Percentiles rank a stretch among this genome's conserved stretches.
Conservation (phyloP, 30 jellyfish, hydroid and myxozoan species). For the Aurelia coerulea region DNA sequence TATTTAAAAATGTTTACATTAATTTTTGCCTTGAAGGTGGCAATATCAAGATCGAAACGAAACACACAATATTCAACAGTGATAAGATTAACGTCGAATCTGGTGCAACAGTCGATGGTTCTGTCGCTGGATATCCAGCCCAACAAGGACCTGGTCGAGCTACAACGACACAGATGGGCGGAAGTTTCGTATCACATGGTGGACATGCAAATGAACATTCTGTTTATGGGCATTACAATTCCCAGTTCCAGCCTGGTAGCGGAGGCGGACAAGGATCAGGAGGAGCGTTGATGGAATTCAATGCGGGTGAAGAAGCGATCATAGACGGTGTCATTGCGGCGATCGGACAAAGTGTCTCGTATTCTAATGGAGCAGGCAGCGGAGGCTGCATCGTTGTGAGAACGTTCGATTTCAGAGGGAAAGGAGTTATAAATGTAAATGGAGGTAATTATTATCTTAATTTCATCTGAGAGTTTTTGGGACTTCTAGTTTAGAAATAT, state of each 20-base stretch:
- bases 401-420: conserved; percentile 51
- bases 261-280: conserved; percentile 75
- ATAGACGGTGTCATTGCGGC: conserved; percentile 36
- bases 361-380: conserved; percentile 62
- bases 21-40: conserved; percentile 36
- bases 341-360: conserved; percentile 25
- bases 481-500: too few relatives aligned
- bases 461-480: too few relatives aligned
- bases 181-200: conserved; percentile 67
- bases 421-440: conserved; percentile 36
- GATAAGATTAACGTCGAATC: conserved; percentile 46
- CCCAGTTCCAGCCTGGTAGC: conserved; percentile 62
- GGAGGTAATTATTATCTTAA: conserved; percentile 28
- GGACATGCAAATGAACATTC: conserved; percentile 52
- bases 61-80: conserved; percentile 31
- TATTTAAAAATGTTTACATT: background rate
- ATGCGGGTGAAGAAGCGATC: conserved; percentile 29
- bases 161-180: conserved; percentile 29
- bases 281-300: conserved; percentile 49
- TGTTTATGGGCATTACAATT: conserved; percentile 55
- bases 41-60: conserved; percentile 11
- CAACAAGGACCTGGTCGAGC: conserved; percentile 66
- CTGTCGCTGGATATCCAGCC: conserved; percentile 37
- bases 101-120: conserved; percentile 46
- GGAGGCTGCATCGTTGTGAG: conserved; percentile 63